phyloP scores from a whole-genome alignment of 2,113 vertebrate species.

The Aix galericulata region DNA sequence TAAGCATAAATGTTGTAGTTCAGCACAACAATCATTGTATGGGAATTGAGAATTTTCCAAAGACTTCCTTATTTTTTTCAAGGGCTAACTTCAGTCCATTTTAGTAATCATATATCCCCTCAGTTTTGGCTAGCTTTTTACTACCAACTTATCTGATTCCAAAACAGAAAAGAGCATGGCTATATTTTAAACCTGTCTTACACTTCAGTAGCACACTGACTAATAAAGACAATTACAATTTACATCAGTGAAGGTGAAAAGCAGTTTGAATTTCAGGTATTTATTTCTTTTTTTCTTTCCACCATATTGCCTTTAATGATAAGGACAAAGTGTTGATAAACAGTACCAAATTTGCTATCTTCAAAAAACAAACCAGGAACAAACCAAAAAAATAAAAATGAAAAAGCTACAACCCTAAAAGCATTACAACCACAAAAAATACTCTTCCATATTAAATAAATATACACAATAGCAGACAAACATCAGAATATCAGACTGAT shows the following conservation, averaged over 20 bases:
- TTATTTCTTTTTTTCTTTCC: not conserved
- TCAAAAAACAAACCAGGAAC: not conserved
- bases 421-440: not conserved
- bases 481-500: not conserved
- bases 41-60: not conserved
- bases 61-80: not conserved
- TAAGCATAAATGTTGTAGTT: not conserved
- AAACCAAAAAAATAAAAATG: too few species aligned
- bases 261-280: not conserved
- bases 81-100: not conserved
- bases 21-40: not conserved
- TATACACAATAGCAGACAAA: not conserved
- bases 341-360: not conserved
- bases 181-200: not conserved
- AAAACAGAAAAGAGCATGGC: not conserved
- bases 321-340: not conserved
- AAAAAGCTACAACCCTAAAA: not conserved
- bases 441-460: not conserved
- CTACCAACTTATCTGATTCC: not conserved
- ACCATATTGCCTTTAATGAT: not conserved
- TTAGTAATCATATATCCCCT: not conserved
- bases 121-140: not conserved
- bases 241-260: not conserved
- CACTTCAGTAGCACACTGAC: not conserved
- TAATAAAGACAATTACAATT: not conserved